Percentiles rank a stretch among this genome's conserved stretches.
phyloP scores from a whole-genome alignment of 2,888 invertebrate genomes.

The Shargacucullia verbasci region DNA sequence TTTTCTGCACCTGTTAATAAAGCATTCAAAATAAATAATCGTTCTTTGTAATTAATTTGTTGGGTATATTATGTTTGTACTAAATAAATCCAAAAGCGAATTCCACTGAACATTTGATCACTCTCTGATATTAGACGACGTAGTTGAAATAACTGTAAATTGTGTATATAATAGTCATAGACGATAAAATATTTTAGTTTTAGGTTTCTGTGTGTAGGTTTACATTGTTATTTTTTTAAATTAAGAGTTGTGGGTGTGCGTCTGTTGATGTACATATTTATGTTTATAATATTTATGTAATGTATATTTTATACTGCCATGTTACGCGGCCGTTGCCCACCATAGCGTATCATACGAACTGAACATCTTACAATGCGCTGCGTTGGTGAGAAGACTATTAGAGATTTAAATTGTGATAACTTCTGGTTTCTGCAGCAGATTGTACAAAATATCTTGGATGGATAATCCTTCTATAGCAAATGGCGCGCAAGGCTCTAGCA shows the following conservation, averaged over 20 bases:
- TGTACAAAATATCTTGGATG: background rate
- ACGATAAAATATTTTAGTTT: constrained; percentile 70
- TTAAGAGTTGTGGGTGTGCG: constrained; percentile 64
- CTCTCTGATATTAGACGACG: constrained; percentile 54
- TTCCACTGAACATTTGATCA: constrained; percentile 38
- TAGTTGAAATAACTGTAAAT: constrained; percentile 78
- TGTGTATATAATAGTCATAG: constrained; percentile 85
- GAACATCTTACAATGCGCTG: background rate
- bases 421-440: constrained; percentile 1
- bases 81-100: constrained; percentile 24
- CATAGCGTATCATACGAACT: constrained; percentile 1
- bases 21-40: constrained; percentile 68
- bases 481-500: constrained; percentile 7
- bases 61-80: constrained; percentile 37
- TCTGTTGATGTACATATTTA: constrained; percentile 67
- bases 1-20: constrained; percentile 79
- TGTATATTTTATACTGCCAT: constrained; percentile 60
- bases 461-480: background rate
- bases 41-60: constrained; percentile 51
- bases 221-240: constrained; percentile 72
- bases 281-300: constrained; percentile 67
- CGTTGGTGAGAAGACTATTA: background rate
- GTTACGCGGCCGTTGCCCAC: constrained; percentile 19
- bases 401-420: background rate
- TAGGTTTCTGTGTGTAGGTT: constrained; percentile 76